Evolutionary conservation across 2,113 vertebrate species (phyloP).

Genomic region (Pseudopipra pipra): DNA sequence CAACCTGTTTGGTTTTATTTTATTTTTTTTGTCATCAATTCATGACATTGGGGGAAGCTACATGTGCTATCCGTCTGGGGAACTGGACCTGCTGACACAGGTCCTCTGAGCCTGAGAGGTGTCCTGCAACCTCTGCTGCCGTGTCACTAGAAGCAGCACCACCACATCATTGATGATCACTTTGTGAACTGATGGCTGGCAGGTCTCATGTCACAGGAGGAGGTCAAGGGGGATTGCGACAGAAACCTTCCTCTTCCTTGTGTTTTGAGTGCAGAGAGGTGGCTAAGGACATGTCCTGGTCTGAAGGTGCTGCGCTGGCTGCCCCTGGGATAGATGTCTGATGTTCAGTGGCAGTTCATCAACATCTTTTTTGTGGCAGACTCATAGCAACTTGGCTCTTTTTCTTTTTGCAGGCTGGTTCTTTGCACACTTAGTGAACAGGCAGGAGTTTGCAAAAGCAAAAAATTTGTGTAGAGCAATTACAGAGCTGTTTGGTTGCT

Average conservation of each 20-base stretch:
- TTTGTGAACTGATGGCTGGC: rapidly evolving
- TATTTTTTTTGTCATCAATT: not conserved
- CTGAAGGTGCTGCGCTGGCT: not conserved
- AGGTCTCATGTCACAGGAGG: not conserved
- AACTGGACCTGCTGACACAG: not conserved
- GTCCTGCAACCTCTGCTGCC: rapidly evolving
- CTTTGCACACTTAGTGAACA: not conserved
- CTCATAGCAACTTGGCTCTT: not conserved
- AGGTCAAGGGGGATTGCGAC: not conserved
- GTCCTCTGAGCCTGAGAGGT: not conserved
- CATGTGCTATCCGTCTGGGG: not conserved
- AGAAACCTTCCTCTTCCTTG: not conserved
- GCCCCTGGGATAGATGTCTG: not conserved
- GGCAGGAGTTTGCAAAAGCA: not conserved
- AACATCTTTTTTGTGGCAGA: not conserved
- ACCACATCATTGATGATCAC: rapidly evolving
- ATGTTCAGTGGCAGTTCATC: not conserved
- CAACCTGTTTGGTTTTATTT: not conserved
- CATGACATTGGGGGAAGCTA: not conserved
- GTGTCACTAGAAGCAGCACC: not conserved
- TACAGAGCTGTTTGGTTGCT: not conserved
- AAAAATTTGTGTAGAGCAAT: not conserved
- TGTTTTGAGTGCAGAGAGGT: rapidly evolving
- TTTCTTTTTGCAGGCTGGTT: not conserved
- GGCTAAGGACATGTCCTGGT: not conserved